Evolutionary conservation across 2,797 vertebrate species (phyloP), one percentile per base, ranked within the genome.

Genomic region (Adrianichthys oophorus): DNA sequence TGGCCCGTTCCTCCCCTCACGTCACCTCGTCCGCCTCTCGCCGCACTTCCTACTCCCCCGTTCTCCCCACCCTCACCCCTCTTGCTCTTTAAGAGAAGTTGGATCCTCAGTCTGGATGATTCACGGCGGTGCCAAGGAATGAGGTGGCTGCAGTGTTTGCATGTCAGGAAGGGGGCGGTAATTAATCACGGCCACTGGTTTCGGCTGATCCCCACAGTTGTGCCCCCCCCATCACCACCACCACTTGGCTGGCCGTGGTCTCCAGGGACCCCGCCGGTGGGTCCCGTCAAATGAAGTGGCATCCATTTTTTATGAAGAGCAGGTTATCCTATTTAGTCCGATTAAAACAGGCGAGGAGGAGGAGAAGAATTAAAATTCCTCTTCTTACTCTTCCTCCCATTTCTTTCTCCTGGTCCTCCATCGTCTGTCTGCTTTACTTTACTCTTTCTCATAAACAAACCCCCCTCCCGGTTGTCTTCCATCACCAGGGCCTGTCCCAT

Each of bases 101-200:
- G 71, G 84, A 79, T 86, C 79, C 72, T 45, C 62, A 59, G 52
- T 55, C 17, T 5, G 19, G 42, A 4, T 54, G 41, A 58, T 60
- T 55, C 53, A 52, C 21, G 13, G 23, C 44, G 41, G 49, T 56
- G 65, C 55, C 1, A 10, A 42, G 72, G 58, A 63, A 65, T 37
- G 49, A 26, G 37, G 21, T 16, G 54, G 52, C 6, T 29, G 40
- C 0, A 8, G 45, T 1, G 21, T 52, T 8, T 6, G 59, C 10
- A 48, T 14, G 46, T 2, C 15, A 62, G 68, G 32, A 13, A 0
- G 52, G 19, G 8, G 71, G 67, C 62, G 73, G 52, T 90, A 89
- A 93, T 92, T 92, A 90, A 92, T 91, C 87, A 90, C 87, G 80
- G 78, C 83, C 78, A 57, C 74, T 87, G 90, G 88, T 85, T 91